These are phyloP conservation scores for Siphlonurus alternatus DNA, from an alignment of 2,888 invertebrate species.

Conservation along the genomic window DNA sequence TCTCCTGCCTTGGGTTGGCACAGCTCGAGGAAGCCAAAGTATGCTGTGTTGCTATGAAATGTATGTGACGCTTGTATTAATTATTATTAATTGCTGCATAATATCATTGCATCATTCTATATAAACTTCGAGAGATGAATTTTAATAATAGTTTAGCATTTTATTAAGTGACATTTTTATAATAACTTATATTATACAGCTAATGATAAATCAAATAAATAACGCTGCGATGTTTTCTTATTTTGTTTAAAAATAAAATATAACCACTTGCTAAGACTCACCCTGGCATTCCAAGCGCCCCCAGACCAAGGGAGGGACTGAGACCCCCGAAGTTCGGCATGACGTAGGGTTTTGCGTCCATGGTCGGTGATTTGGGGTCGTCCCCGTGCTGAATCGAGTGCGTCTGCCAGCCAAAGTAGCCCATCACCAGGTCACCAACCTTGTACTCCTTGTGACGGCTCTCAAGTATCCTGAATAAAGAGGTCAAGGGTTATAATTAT, in stretches of 20 bases:
- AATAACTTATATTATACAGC: too few species aligned
- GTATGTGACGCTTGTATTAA: too few species aligned
- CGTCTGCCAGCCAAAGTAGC: constrained; percentile 50
- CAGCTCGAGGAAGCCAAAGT: constrained; percentile 53
- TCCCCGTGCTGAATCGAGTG: constrained; percentile 33
- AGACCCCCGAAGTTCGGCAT: constrained; percentile 40
- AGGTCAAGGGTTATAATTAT: constrained; percentile 17
- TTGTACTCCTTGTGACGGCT: constrained; percentile 47
- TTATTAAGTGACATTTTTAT: too few species aligned
- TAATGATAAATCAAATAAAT: too few species aligned
- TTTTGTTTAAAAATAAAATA: too few species aligned
- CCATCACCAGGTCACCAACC: constrained; percentile 42
- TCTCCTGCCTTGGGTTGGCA: constrained; percentile 54
- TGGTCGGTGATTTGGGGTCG: not conserved
- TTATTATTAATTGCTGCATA: too few species aligned
- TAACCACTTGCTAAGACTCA: constrained; percentile 23
- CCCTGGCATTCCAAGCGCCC: constrained; percentile 56
- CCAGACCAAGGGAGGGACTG: constrained; percentile 44
- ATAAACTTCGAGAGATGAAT: too few species aligned
- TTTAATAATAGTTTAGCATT: too few species aligned
- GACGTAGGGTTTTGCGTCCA: constrained; percentile 8
- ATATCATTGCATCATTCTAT: too few species aligned
- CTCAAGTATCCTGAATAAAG: constrained; percentile 39
- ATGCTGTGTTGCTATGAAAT: constrained; percentile 46
- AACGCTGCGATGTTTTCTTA: too few species aligned